phyloP scores from a whole-genome alignment of 2,797 vertebrate species.

The Galaxias olidus region DNA sequence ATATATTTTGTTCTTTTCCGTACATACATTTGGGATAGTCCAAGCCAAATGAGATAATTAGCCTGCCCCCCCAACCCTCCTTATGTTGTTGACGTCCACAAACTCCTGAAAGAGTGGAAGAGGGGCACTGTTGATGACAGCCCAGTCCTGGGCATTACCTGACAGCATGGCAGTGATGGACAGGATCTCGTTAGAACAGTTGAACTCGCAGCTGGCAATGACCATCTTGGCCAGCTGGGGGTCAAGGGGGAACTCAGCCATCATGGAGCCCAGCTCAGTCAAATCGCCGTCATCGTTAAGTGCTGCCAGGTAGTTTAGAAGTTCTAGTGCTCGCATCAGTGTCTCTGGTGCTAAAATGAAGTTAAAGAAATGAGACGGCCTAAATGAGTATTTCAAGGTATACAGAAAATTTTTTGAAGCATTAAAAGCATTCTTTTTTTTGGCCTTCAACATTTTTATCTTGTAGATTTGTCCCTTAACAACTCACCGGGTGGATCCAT shows the following conservation, averaged over 20 bases:
- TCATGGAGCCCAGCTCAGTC: slow-evolving; percentile 98
- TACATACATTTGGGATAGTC: too few species aligned
- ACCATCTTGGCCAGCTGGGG: slow-evolving; percentile 99
- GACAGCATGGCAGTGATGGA: slow-evolving; percentile 99
- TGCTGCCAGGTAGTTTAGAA: slow-evolving; percentile 96
- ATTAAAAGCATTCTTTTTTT: too few species aligned
- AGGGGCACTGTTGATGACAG: too few species aligned
- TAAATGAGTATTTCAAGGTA: too few species aligned
- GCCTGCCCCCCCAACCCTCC: too few species aligned
- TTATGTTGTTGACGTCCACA: too few species aligned
- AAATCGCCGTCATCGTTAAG: slow-evolving; percentile 98
- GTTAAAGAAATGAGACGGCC: neutral
- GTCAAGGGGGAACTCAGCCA: slow-evolving; percentile 98
- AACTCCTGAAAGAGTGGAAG: too few species aligned
- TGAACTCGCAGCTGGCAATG: slow-evolving; percentile 99
- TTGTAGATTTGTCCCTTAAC: too few species aligned
- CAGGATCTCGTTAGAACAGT: slow-evolving; percentile 99
- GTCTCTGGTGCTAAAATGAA: slow-evolving; percentile 90
- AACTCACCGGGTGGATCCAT: slow-evolving; percentile 97
- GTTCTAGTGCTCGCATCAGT: slow-evolving; percentile 96
- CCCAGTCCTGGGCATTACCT: slow-evolving; percentile 90
- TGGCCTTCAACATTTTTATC: too few species aligned
- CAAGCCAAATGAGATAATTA: too few species aligned
- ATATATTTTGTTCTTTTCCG: too few species aligned
- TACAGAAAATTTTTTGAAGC: too few species aligned